A percentile compares a stretch with the other conserved stretches of the same genome.
Evolutionary conservation across 2,113 vertebrate species (phyloP).

Genomic region (Eulemur rufifrons): DNA sequence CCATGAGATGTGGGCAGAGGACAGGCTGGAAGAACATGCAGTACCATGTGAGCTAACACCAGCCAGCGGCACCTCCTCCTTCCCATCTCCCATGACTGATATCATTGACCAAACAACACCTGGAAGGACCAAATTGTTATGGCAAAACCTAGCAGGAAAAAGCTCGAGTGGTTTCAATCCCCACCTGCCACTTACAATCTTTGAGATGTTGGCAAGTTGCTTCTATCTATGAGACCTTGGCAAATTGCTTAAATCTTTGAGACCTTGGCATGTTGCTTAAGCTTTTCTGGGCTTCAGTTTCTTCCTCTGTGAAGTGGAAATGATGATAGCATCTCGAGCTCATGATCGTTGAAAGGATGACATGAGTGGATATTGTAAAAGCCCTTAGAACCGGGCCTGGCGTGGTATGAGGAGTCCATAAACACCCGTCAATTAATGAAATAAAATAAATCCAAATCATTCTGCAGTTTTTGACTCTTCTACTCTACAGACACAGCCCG

Average conservation of each 20-base stretch:
- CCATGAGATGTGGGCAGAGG: neutral
- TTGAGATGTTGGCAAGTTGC: neutral
- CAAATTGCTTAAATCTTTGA: neutral
- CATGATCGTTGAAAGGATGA: neutral
- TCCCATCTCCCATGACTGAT: too few relatives aligned
- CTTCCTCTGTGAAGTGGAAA: neutral
- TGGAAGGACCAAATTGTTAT: neutral
- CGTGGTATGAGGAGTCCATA: neutral
- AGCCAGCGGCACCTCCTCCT: accelerated
- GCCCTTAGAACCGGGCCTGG: neutral
- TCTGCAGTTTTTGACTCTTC: neutral
- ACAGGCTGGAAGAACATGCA: accelerated
- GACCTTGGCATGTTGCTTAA: neutral
- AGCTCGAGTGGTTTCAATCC: neutral
- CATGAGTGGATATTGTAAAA: neutral
- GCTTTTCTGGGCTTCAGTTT: neutral
- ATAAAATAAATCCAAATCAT: neutral
- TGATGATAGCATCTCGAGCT: neutral
- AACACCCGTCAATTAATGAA: neutral
- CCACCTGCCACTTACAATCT: neutral
- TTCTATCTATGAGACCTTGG: neutral
- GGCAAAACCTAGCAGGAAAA: neutral
- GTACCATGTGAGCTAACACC: neutral
- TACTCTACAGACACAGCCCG: neutral
- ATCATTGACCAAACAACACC: neutral